phyloP scores from a whole-genome alignment of 2,113 vertebrate genomes.

The Aplodontia rufa region DNA sequence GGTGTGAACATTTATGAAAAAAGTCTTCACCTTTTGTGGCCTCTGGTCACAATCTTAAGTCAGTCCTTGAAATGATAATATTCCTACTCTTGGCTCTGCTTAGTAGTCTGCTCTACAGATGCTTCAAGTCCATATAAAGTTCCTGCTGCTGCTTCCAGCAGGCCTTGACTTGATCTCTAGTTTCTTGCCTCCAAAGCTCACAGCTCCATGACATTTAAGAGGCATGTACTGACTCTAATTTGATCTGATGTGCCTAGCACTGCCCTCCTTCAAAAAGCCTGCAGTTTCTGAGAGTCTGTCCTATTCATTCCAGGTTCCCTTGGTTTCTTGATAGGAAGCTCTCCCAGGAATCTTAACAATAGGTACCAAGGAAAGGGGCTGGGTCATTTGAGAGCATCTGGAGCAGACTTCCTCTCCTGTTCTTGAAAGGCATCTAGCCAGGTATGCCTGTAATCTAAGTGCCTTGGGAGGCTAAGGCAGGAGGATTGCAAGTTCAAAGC shows the following conservation, averaged over 20 bases:
- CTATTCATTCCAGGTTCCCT: not conserved
- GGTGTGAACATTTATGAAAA: not conserved
- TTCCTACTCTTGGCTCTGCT: not conserved
- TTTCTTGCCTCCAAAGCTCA: not conserved
- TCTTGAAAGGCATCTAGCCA: not conserved
- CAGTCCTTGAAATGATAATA: not conserved
- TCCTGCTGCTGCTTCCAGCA: not conserved
- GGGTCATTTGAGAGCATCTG: not conserved
- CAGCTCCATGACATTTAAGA: constrained; percentile 8
- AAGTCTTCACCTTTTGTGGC: not conserved
- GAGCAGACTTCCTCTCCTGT: not conserved
- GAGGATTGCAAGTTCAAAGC: too few relatives aligned
- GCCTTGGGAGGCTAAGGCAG: too few relatives aligned
- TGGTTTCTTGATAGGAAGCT: not conserved
- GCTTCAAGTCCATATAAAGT: not conserved
- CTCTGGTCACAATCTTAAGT: not conserved
- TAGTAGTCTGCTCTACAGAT: not conserved
- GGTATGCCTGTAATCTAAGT: too few relatives aligned
- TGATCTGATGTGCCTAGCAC: not conserved
- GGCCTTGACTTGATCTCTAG: not conserved
- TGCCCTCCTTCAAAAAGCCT: not conserved
- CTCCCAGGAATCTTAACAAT: not conserved
- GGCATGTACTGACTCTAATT: not conserved
- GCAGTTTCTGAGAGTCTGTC: not conserved
- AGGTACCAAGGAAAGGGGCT: not conserved